Evolutionary conservation across 2,797 vertebrate species (phyloP), one percentile per base, ranked within the genome.

Genomic region (Hyperoplus lanceolatus): DNA sequence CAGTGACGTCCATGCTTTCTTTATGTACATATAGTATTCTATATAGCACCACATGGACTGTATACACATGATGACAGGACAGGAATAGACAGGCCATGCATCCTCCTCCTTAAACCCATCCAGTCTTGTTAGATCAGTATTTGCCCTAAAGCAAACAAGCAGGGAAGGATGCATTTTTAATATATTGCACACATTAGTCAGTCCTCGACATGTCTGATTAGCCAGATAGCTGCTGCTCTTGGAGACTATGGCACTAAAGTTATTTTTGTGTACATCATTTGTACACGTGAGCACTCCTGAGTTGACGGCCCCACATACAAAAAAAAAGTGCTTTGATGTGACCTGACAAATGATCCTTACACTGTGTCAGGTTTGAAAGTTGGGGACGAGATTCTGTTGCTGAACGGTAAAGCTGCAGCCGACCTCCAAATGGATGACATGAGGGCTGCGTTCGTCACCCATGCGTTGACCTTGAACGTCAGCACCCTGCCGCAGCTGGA

Each of bases 321-420:
- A 70, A 54, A 36, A 79, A 75, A 49, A 55, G 11, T 55, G 14
- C 14, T 49, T 36, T 70, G 59, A 50, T 70, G 15, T 61, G 46
- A 49, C 18, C 60, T 74, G 46, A 50, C 4, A 55, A 15, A 75
- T 70, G 45, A 55, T 43, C 6, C 57, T 69, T 46, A 11, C 43
- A 45, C 49, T 48, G 5, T 67, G 21, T 1, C 70, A 99, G 98
- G 98, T 77, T 86, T 99, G 85, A 96, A 94, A 90, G 93, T 91
- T 0, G 97, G 96, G 0, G 98, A 98, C 53, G 97, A 99, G 90
- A 95, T 99, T 76, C 83, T 98, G 73, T 91, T 97, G 85, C 92
- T 99, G 67, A 98, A 97, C 57, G 94, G 92, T 8, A 97, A 96
- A 38, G 87, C 94, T 0, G 97, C 97, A 0, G 94, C 94, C 14